Conservation (phyloP, 2,888 invertebrate genomes). For the Kryphioiulus occultus region DNA sequence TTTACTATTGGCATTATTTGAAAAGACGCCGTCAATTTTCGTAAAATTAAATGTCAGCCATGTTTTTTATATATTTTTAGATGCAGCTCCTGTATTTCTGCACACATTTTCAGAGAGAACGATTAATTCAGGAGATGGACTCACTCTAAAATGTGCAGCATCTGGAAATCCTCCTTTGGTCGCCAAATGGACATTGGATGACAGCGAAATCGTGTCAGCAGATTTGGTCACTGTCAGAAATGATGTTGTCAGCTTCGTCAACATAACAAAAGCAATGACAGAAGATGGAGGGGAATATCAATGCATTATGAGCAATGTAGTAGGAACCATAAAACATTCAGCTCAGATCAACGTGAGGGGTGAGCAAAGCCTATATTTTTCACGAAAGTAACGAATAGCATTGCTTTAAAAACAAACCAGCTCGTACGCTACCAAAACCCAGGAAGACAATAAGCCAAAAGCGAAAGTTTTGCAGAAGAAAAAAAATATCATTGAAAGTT, state of each 20-base stretch:
- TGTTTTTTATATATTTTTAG: conserved; percentile 63
- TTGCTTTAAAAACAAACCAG: not conserved
- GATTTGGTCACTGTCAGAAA: conserved; percentile 76
- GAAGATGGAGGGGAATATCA: conserved; percentile 91
- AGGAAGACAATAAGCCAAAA: not conserved
- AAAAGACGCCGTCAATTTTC: no score
- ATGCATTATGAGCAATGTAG: conserved; percentile 82
- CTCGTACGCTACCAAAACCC: not conserved
- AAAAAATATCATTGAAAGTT: not conserved
- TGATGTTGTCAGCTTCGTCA: conserved; percentile 85
- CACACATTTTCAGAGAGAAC: conserved; percentile 94
- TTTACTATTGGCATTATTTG: no score
- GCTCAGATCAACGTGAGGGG: conserved; percentile 87
- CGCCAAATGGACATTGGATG: conserved; percentile 89
- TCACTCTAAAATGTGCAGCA: conserved; percentile 92
- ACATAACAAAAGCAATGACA: conserved; percentile 84
- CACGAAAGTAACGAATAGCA: not conserved
- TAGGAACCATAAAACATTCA: conserved; percentile 80
- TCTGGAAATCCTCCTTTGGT: conserved; percentile 92
- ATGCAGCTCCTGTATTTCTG: conserved; percentile 85
- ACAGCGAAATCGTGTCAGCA: conserved; percentile 72
- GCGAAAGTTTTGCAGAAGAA: not conserved
- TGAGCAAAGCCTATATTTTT: not conserved
- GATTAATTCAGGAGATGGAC: conserved; percentile 87
- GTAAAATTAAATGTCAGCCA: no score